phyloP scores from a whole-genome alignment of 2,888 invertebrate genomes.

The Orthosia gracilis region DNA sequence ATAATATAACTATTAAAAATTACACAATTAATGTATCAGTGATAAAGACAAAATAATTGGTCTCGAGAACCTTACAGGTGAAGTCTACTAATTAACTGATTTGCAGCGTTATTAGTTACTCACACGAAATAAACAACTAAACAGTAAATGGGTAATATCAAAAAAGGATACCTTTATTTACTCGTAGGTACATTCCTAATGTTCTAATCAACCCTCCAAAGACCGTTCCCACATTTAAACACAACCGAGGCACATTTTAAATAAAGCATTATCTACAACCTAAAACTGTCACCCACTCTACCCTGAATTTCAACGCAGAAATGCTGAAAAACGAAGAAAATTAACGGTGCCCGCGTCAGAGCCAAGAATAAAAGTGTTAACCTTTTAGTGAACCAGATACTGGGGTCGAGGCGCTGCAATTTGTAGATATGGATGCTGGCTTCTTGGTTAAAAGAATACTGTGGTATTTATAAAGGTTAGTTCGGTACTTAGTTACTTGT shows the following conservation, averaged over 20 bases:
- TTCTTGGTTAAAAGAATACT: slow-evolving; percentile 18
- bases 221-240: background rate
- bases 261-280: background rate
- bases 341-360: slow-evolving; percentile 39
- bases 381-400: slow-evolving; percentile 51
- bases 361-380: slow-evolving; percentile 59
- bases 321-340: slow-evolving; percentile 46
- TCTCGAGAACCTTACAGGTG: too few relatives aligned
- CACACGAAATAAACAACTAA: too few relatives aligned
- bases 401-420: slow-evolving; percentile 37
- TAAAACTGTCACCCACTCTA: slow-evolving; percentile 13
- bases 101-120: too few relatives aligned
- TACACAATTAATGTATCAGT: too few relatives aligned
- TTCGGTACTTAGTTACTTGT: background rate
- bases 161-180: too few relatives aligned
- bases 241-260: background rate
- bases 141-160: too few relatives aligned
- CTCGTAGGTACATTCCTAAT: too few relatives aligned
- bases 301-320: slow-evolving; percentile 32
- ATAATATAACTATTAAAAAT: too few relatives aligned
- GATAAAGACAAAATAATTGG: too few relatives aligned
- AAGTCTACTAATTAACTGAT: too few relatives aligned
- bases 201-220: too few relatives aligned
- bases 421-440: slow-evolving; percentile 32
- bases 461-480: slow-evolving; percentile 15